Evolutionary conservation across 2,797 vertebrate genomes (phyloP), one percentile per base, ranked within the genome.

Genomic region (Schizothorax lantsangensis): DNA sequence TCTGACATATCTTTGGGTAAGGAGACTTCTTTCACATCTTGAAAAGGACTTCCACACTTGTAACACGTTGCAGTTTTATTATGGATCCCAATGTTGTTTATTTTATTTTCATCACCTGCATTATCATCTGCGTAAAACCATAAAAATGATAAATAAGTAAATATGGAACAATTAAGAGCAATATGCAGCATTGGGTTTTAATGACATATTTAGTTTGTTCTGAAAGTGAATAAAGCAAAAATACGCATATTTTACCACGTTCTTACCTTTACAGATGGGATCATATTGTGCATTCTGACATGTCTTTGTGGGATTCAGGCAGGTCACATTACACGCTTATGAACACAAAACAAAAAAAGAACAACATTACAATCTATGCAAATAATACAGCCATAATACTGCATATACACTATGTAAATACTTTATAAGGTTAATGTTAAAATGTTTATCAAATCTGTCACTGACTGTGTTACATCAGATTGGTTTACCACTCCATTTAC

Each of bases 11-110:
- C 9, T 12, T 10, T 0, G 6, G 38, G 26, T 8, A 45, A 3
- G 0, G 14, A 52, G 0, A 2, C 1, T 0, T 2, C 1, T 2
- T 40, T 6, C 1, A 36, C 0, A 1, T 5, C 0, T 73, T 47
- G 0, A 2, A 72, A 19, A 38, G 89, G 19, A 40, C n/a, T 59
- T 52, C 89, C 90, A 77, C 84, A 90, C 57, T 91, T 91, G 2
- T 0, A 2, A 79, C 90, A 91, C 0, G 0, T 0, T 45, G 14
- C 1, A 0, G 0, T 10, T 0, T 0, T 0, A 4, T 1, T 4
- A 0, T 0, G 0, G 7, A 87, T 14, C 1, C 0, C 0, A 52
- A 89, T 81, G 12, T 2, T 17, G 72, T 89, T 79, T 0, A 17
- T 10, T n/a, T 88, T 85, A 49, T 26, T 30, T 11, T 0, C 0